Conservation (phyloP, 2,113 vertebrate genomes). For the Rhodinocichla rosea region DNA sequence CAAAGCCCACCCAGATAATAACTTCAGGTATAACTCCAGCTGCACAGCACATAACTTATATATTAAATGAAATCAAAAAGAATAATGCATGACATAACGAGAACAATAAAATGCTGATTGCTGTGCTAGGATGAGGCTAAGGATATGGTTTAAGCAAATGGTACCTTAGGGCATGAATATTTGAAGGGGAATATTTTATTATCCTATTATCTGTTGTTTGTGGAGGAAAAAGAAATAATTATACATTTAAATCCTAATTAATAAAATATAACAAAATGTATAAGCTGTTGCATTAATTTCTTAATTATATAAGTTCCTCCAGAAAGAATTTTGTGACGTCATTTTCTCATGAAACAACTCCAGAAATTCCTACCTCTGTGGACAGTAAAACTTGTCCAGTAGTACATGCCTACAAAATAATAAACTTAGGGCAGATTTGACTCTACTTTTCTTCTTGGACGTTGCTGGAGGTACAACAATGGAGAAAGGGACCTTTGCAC, state of each 20-base stretch:
- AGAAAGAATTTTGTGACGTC: background rate
- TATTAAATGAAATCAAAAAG: background rate
- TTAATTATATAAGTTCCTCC: background rate
- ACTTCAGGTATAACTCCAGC: background rate
- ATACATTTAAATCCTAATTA: background rate
- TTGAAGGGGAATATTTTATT: background rate
- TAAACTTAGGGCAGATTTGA: background rate
- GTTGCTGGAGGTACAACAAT: background rate
- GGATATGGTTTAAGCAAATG: background rate
- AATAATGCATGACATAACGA: background rate
- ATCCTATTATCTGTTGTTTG: background rate
- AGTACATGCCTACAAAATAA: background rate
- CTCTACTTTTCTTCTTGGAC: background rate
- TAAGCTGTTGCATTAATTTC: background rate
- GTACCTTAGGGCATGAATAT: background rate
- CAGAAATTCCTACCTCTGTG: background rate
- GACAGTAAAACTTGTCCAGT: background rate
- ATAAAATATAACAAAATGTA: background rate
- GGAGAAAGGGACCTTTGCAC: background rate
- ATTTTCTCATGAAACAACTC: background rate
- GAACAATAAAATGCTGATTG: background rate
- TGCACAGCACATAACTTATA: background rate
- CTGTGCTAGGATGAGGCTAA: background rate
- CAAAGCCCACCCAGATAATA: background rate
- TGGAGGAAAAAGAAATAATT: background rate